Conservation (phyloP, 2,888 invertebrate genomes). For the Sericinus montela region DNA sequence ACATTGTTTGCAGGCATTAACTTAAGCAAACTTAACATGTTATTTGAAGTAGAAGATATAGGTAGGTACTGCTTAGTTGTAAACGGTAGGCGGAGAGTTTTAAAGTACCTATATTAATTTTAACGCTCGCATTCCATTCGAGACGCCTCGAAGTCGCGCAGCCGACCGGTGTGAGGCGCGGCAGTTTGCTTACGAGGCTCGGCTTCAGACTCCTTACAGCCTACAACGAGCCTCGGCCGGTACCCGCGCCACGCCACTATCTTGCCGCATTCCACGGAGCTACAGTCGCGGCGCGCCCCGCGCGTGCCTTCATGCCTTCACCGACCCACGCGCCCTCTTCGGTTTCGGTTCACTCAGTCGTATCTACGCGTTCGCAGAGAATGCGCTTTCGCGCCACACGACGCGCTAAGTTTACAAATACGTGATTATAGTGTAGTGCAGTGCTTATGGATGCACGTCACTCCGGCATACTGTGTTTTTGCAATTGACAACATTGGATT, state of each 20-base stretch:
- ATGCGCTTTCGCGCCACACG: constrained; percentile 47
- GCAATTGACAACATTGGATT: constrained; percentile 60
- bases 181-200: constrained; percentile 33
- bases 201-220: constrained; percentile 39
- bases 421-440: constrained; percentile 69
- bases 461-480: constrained; percentile 57
- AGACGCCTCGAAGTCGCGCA: constrained; percentile 40
- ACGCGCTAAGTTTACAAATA: constrained; percentile 42
- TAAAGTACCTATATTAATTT: constrained; percentile 20
- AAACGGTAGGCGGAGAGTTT: constrained; percentile 16
- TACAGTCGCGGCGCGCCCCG: constrained; percentile 65
- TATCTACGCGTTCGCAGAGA: constrained; percentile 56
- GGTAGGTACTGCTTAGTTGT: neutral
- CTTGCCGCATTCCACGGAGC: constrained; percentile 62
- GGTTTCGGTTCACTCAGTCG: constrained; percentile 55
- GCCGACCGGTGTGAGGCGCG: constrained; percentile 22
- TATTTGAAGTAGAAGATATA: constrained; percentile 13
- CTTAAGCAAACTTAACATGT: constrained; percentile 6
- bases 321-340: constrained; percentile 87
- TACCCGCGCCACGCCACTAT: constrained; percentile 42
- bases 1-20: too few species aligned
- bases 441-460: constrained; percentile 73
- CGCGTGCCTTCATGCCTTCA: constrained; percentile 79
- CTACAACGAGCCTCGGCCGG: constrained; percentile 50
- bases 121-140: constrained; percentile 19